A percentile compares a stretch with the other conserved stretches of the same genome.
Conservation (phyloP, 2,888 invertebrate genomes). For the Ormia ochracea region DNA sequence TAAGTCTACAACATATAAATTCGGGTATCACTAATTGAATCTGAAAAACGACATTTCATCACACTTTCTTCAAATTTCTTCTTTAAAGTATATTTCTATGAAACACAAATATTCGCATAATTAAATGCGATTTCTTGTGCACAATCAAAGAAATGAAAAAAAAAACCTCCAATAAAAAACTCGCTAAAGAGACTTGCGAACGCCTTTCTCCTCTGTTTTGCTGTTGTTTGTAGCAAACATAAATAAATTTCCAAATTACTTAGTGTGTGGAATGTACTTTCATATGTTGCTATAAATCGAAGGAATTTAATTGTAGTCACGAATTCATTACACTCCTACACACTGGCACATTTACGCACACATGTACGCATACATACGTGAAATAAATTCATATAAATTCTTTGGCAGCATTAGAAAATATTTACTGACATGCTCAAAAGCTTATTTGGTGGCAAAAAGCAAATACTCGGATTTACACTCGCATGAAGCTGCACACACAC, state of each 20-base stretch:
- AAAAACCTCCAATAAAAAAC: slow-evolving; percentile 6
- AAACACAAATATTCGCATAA: too few relatives aligned
- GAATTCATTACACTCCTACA: slow-evolving; percentile 65
- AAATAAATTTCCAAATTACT: slow-evolving; percentile 75
- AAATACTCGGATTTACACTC: slow-evolving; percentile 5
- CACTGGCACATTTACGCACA: background rate
- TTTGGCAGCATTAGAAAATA: slow-evolving; percentile 61
- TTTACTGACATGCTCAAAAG: slow-evolving; percentile 51
- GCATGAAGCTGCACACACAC: background rate
- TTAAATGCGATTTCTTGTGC: too few relatives aligned
- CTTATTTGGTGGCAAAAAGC: slow-evolving; percentile 38
- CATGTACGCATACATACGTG: background rate
- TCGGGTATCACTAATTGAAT: too few relatives aligned
- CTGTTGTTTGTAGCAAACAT: slow-evolving; percentile 66
- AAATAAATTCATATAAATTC: slow-evolving; percentile 54
- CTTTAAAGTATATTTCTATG: too few relatives aligned
- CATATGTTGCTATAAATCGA: slow-evolving; percentile 71
- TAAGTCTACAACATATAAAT: too few relatives aligned
- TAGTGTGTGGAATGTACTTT: slow-evolving; percentile 71
- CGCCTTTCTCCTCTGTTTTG: slow-evolving; percentile 29
- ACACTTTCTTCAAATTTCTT: too few relatives aligned
- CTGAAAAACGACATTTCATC: too few relatives aligned
- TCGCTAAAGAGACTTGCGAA: background rate
- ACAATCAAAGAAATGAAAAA: too few relatives aligned
- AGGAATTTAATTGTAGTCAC: slow-evolving; percentile 77